Base-by-base conservation (phyloP, 2,888 invertebrate genomes). In the Eristalinus sepulchralis region DNA sequence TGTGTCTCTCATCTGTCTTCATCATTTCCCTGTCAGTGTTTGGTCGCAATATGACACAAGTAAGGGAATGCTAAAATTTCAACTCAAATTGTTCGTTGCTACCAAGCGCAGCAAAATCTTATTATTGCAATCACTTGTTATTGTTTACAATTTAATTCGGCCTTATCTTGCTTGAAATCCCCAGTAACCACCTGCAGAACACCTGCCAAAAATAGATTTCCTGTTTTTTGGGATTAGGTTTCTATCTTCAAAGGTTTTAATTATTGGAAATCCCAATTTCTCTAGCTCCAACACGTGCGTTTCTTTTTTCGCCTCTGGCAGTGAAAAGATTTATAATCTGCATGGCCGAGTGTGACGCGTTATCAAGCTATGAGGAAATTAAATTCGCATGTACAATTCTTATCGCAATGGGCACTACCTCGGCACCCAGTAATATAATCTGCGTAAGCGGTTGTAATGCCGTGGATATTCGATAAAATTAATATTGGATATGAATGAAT, bases 321-420 rank as follows among this genome's bases (percentile, higher is more conserved):
- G 39, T 13, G 39, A 4, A 4, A 13, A 39, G 39, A 39, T 39
- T 39, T 39, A 39, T n/a, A 39, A n/a, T 39, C 13, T 17, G 1
- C n/a, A 47, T n/a, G 4, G 17, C 22, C 13, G 2, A 11, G 22
- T 8, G 11, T 24, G 10, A 22, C 10, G 57, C 13, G 5, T 57
- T 57, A 57, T 57, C 57, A 57, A 57, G 13, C 13, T 24, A 57
- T 24, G 24, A 57, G 57, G 57, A 57, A 57, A 57, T 57, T 57
- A 24, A 57, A 57, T 24, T 13, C 22, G 8, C 24, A 22, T 10
- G 9, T 10, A 10, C 20, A 22, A 24, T 57, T 22, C 22, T 57
- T 57, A 57, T 57, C 57, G 2, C 11, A 24, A 22, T 57, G 57
- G 17, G 17, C 17, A 47, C n/a, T 39, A 3, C 36, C 13, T 39